Percentiles rank a stretch among this genome's conserved stretches.
Evolutionary conservation across 2,888 invertebrate species (phyloP).

Genomic region (Idaea biselata): DNA sequence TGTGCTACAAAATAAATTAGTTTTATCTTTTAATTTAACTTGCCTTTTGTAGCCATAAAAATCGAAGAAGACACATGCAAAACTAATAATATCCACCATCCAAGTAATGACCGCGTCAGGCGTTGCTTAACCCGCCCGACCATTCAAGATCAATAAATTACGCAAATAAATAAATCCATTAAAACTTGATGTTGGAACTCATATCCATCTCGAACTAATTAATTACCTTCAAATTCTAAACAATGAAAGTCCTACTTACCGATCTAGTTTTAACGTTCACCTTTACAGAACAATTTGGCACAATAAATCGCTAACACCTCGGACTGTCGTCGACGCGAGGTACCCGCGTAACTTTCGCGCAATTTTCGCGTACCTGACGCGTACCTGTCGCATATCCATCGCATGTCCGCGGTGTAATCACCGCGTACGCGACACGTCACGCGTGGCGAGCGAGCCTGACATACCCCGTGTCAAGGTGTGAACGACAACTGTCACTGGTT

Average conservation of each 20-base stretch:
- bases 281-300: slow-evolving; percentile 62
- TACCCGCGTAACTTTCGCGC: slow-evolving; percentile 34
- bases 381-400: slow-evolving; percentile 24
- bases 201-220: too few relatives aligned
- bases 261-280: slow-evolving; percentile 54
- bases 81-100: too few relatives aligned
- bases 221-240: neutral
- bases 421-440: slow-evolving; percentile 29
- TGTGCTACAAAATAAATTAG: too few relatives aligned
- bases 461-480: slow-evolving; percentile 46
- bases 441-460: slow-evolving; percentile 30
- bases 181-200: too few relatives aligned
- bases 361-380: slow-evolving; percentile 24
- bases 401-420: slow-evolving; percentile 23
- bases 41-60: too few relatives aligned
- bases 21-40: too few relatives aligned
- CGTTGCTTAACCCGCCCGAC: too few relatives aligned
- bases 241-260: slow-evolving; percentile 10
- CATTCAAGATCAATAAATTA: too few relatives aligned
- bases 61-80: too few relatives aligned
- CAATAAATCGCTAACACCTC: slow-evolving; percentile 60
- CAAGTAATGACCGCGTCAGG: too few relatives aligned
- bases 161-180: too few relatives aligned
- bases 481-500: slow-evolving; percentile 52
- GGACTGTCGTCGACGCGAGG: slow-evolving; percentile 50